phyloP scores from a whole-genome alignment of 2,797 vertebrate genomes.

The Carcharodon carcharias region DNA sequence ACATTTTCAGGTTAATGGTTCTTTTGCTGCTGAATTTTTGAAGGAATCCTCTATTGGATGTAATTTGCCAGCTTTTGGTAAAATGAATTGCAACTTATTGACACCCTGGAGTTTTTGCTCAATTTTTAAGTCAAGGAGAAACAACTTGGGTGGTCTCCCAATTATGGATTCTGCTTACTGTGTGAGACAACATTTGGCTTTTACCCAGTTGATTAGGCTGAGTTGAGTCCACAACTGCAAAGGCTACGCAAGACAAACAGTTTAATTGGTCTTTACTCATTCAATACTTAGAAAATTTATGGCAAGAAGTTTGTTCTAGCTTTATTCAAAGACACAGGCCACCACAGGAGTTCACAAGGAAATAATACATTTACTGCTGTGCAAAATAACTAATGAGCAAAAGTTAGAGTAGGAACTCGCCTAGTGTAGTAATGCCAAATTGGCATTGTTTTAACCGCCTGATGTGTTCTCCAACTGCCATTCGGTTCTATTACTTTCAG shows the following conservation, averaged over 20 bases:
- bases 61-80: background rate
- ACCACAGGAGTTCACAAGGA: background rate
- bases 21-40: background rate
- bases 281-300: background rate
- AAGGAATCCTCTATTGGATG: background rate
- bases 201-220: background rate
- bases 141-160: background rate
- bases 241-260: background rate
- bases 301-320: background rate
- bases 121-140: background rate
- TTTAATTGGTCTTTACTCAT: background rate
- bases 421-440: background rate
- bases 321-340: background rate
- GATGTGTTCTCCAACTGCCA: background rate
- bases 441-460: background rate
- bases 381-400: background rate
- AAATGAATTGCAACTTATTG: background rate
- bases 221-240: background rate
- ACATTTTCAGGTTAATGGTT: background rate
- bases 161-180: background rate
- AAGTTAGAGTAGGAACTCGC: background rate
- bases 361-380: background rate
- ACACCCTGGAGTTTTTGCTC: background rate
- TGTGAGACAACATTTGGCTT: background rate
- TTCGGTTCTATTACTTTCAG: background rate